Evolutionary conservation across 2,888 invertebrate genomes (phyloP).

Genomic region (Megamerina dolium): DNA sequence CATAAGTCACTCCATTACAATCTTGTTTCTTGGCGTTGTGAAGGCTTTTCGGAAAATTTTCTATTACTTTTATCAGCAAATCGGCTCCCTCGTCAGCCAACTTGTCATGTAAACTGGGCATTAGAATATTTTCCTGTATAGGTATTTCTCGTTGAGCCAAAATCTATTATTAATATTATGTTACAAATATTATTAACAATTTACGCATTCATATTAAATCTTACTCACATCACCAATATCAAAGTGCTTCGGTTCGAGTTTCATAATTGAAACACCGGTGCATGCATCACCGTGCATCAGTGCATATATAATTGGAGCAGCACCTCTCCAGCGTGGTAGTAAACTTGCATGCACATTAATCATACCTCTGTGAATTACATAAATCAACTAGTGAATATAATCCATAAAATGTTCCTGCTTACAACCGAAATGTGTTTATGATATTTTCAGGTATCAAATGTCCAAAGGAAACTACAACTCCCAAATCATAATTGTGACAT

Average conservation of each 20-base stretch:
- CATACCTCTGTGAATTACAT: constrained; percentile 63
- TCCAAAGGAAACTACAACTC: constrained; percentile 90
- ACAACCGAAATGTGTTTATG: constrained; percentile 76
- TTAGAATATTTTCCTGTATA: constrained; percentile 56
- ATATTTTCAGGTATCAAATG: constrained; percentile 74
- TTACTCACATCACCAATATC: constrained; percentile 63
- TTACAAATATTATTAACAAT: constrained; percentile 5
- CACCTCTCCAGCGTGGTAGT: constrained; percentile 87
- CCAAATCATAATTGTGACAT: constrained; percentile 64
- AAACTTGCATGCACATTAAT: constrained; percentile 91
- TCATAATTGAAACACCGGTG: constrained; percentile 85
- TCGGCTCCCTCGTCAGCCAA: constrained; percentile 65
- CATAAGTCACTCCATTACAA: constrained; percentile 60
- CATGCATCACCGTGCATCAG: constrained; percentile 72
- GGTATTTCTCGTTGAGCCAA: constrained; percentile 54
- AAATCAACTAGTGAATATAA: not conserved
- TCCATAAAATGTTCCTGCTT: constrained; percentile 46
- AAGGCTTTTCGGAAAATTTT: constrained; percentile 57
- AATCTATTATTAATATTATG: constrained; percentile 26
- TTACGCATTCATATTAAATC: not conserved
- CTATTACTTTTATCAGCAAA: constrained; percentile 59
- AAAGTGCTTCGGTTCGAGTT: constrained; percentile 73
- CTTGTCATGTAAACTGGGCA: constrained; percentile 60
- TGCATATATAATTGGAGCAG: constrained; percentile 83
- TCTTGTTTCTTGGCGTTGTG: constrained; percentile 57